phyloP scores from a whole-genome alignment of 1,140 invertebrate species.

The Armadillidium nasatum region DNA sequence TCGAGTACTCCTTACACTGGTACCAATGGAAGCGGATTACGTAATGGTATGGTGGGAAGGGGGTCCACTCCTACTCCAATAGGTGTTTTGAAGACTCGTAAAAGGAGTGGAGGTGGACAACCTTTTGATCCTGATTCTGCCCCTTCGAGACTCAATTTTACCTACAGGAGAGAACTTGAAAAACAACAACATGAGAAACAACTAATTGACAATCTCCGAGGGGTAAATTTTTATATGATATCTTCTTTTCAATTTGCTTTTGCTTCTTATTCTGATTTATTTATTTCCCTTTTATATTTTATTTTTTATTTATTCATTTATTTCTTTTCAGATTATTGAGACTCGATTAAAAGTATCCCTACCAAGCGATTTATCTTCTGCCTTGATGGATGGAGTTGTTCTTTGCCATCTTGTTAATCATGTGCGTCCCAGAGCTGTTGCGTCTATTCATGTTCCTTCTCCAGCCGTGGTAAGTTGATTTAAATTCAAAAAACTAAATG shows the following conservation, averaged over 20 bases:
- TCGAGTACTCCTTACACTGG: slow-evolving; percentile 3
- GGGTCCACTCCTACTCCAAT: slow-evolving; percentile 19
- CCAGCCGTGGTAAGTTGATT: slow-evolving; percentile 69
- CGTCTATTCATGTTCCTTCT: slow-evolving; percentile 90
- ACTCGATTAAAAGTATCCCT: slow-evolving; percentile 79
- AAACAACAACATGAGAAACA: slow-evolving; percentile 80
- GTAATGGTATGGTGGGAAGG: slow-evolving; percentile 13
- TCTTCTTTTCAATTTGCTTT: slow-evolving; percentile 5
- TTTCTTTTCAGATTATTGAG: slow-evolving; percentile 73
- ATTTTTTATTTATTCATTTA: slow-evolving; percentile 18
- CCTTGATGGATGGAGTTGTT: slow-evolving; percentile 83
- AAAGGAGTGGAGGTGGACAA: slow-evolving; percentile 35
- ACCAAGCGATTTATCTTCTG: slow-evolving; percentile 78
- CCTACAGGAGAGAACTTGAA: slow-evolving; percentile 84
- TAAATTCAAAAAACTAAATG: too few relatives aligned
- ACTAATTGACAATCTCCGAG: slow-evolving; percentile 70
- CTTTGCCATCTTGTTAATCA: slow-evolving; percentile 90
- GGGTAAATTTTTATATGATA: slow-evolving; percentile 57
- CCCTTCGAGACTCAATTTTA: slow-evolving; percentile 77
- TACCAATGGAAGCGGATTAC: slow-evolving; percentile 2
- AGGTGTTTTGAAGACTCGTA: slow-evolving; percentile 28
- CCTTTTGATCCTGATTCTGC: slow-evolving; percentile 65
- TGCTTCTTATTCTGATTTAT: background rate
- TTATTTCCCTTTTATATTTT: too few relatives aligned
- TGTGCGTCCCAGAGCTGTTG: slow-evolving; percentile 79